Evolutionary conservation across 2,888 invertebrate species (phyloP), one percentile per base, ranked within the genome.

Genomic region (Onthophagus sagittarius): DNA sequence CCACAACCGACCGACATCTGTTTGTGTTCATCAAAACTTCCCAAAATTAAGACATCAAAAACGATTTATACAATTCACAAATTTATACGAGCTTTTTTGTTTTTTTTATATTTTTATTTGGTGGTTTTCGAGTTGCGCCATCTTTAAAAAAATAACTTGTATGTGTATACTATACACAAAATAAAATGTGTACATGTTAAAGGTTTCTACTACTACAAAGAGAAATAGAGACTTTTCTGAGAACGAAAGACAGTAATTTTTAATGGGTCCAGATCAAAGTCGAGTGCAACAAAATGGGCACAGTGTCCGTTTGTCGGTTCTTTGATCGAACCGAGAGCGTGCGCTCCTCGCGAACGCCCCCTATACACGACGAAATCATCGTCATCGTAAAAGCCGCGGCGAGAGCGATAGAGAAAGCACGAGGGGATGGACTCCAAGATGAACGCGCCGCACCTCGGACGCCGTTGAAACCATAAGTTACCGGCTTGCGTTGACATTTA

Each of bases 401-500:
- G 23, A 23, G 23, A 23, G 23, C 23, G 23, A 23, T 23, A 23
- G 23, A 23, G 23, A 23, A 23, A 23, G 23, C 23, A 23, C 23
- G 23, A 23, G 23, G 23, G 23, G 23, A 23, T 23, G 23, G 23
- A n/a, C 23, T 23, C 23, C 23, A 23, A 23, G 23, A 53, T 53
- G 39, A 7, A 9, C 9, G 39, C 11, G 39, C 39, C 39, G 39
- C 67, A 23, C 15, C 15, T n/a, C 32, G 67, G 67, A 31, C 31
- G 67, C 83, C 81, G 81, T 81, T 82, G 84, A 82, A 83, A 82
- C 83, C 76, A 84, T 83, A 83, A 82, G 80, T 84, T 82, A 82
- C 78, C 71, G 76, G 74, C 78, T 23, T 11, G 39, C 7, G 79
- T 80, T 81, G 84, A 84, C 84, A 80, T 84, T 84, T 83, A 83